A percentile compares a stretch with the other conserved stretches of the same genome.
These are phyloP conservation scores for Drosophila histrio DNA, from an alignment of 2,888 invertebrate genomes.

Conservation along the genomic window DNA sequence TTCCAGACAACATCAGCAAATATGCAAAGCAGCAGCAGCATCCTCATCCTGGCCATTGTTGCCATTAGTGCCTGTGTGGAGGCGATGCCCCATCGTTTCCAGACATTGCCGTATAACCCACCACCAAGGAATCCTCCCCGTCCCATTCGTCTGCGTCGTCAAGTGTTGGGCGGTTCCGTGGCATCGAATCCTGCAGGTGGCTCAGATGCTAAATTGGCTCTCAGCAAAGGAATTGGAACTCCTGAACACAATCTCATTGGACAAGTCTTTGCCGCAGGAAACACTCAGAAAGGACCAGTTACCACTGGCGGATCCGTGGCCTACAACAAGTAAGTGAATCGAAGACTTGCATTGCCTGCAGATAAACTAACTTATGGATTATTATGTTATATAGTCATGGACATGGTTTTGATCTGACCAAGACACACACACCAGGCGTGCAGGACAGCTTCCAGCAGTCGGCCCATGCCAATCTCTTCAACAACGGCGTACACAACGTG, in stretches of 20 bases:
- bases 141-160: slow-evolving; percentile 57
- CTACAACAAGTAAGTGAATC: slow-evolving; percentile 55
- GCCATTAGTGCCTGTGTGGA: slow-evolving; percentile 51
- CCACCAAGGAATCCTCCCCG: slow-evolving; percentile 26
- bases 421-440: slow-evolving; percentile 65
- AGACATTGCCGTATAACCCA: slow-evolving; percentile 55
- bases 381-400: slow-evolving; percentile 51
- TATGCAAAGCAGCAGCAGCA: slow-evolving; percentile 60
- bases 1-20: slow-evolving; percentile 25
- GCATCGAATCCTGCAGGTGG: slow-evolving; percentile 76
- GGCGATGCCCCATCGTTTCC: slow-evolving; percentile 53
- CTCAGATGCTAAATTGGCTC: slow-evolving; percentile 64
- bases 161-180: slow-evolving; percentile 67
- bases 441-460: slow-evolving; percentile 63
- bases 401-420: slow-evolving; percentile 65
- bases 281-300: slow-evolving; percentile 59
- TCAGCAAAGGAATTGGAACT: slow-evolving; percentile 70
- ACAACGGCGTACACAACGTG: slow-evolving; percentile 71
- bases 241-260: slow-evolving; percentile 78
- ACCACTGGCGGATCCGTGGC: slow-evolving; percentile 65
- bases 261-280: slow-evolving; percentile 67
- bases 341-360: too few relatives aligned
- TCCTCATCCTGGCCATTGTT: slow-evolving; percentile 52
- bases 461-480: slow-evolving; percentile 71
- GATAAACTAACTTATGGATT: not conserved